Percentiles rank a stretch among this genome's conserved stretches.
These are phyloP conservation scores for Euzetes globulus DNA, from an alignment of 2,888 invertebrate genomes.

Conservation along the genomic window DNA sequence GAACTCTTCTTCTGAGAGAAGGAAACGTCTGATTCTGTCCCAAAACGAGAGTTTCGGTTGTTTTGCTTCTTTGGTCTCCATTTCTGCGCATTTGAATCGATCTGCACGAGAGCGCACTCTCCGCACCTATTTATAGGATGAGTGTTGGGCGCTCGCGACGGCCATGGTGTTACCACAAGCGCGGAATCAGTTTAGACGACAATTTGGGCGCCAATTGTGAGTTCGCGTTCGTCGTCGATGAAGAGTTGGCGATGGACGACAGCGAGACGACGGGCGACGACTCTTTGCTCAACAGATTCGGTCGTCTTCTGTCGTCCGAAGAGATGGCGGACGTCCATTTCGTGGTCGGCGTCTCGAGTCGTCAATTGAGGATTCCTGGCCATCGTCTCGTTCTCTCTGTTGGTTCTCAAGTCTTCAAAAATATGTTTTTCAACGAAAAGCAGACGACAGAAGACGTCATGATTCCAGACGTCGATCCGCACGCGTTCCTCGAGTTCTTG, in stretches of 20 bases:
- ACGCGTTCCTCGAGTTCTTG: slow-evolving; percentile 26
- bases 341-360: background rate
- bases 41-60: background rate
- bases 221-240: background rate
- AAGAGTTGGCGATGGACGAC: too few relatives aligned
- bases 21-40: background rate
- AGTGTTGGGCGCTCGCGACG: background rate
- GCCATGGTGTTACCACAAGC: slow-evolving; percentile 3
- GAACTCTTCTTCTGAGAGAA: slow-evolving; percentile 30
- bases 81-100: background rate
- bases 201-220: background rate
- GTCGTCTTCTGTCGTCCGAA: slow-evolving; percentile 21
- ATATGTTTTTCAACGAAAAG: background rate
- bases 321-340: slow-evolving; percentile 32
- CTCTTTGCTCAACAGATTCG: slow-evolving; percentile 8
- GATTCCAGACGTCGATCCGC: slow-evolving; percentile 26
- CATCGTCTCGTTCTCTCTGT: slow-evolving; percentile 21
- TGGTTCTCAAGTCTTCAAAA: slow-evolving; percentile 26
- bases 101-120: background rate
- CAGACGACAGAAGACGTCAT: too few relatives aligned
- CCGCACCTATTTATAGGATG: background rate
- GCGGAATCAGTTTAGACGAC: background rate
- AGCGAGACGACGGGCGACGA: background rate
- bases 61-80: background rate
- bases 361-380: slow-evolving; percentile 30